A percentile compares a stretch with the other conserved stretches of the same genome.
Conservation (phyloP, 2,888 invertebrate species). For the Hesperia comma region DNA sequence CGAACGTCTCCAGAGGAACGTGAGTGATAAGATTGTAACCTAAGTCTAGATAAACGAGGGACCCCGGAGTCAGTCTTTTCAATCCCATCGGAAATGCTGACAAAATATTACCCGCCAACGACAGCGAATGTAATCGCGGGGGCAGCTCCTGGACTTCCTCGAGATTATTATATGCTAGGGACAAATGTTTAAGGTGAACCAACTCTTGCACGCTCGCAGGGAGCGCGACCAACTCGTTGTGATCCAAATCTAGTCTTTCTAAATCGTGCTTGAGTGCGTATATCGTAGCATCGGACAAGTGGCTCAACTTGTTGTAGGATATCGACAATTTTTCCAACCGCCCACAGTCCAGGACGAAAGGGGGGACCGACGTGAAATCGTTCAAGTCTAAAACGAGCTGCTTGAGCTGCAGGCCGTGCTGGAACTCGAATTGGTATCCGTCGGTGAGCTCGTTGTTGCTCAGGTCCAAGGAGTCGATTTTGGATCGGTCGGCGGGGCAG, state of each 20-base stretch:
- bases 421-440: slow-evolving; percentile 85
- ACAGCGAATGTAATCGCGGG: slow-evolving; percentile 86
- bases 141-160: slow-evolving; percentile 79
- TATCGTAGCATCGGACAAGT: slow-evolving; percentile 86
- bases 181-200: slow-evolving; percentile 87
- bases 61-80: slow-evolving; percentile 84
- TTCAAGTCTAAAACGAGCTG: slow-evolving; percentile 91
- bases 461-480: slow-evolving; percentile 90
- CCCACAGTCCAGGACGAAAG: slow-evolving; percentile 85
- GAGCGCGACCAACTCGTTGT: slow-evolving; percentile 86
- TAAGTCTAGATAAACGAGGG: slow-evolving; percentile 87
- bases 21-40: slow-evolving; percentile 91
- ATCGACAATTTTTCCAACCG: slow-evolving; percentile 89
- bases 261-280: slow-evolving; percentile 86
- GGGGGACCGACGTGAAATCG: slow-evolving; percentile 86
- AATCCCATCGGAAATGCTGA: slow-evolving; percentile 86
- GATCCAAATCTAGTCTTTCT: slow-evolving; percentile 90
- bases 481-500: slow-evolving; percentile 70
- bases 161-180: slow-evolving; percentile 90
- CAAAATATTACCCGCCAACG: slow-evolving; percentile 89
- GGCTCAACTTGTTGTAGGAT: slow-evolving; percentile 87
- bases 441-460: slow-evolving; percentile 89
- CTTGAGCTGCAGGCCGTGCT: slow-evolving; percentile 86
- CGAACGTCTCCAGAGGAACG: slow-evolving; percentile 86
- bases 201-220: slow-evolving; percentile 86